Evolutionary conservation across 2,888 invertebrate genomes (phyloP).

Genomic region (Acholoe squamosa): DNA sequence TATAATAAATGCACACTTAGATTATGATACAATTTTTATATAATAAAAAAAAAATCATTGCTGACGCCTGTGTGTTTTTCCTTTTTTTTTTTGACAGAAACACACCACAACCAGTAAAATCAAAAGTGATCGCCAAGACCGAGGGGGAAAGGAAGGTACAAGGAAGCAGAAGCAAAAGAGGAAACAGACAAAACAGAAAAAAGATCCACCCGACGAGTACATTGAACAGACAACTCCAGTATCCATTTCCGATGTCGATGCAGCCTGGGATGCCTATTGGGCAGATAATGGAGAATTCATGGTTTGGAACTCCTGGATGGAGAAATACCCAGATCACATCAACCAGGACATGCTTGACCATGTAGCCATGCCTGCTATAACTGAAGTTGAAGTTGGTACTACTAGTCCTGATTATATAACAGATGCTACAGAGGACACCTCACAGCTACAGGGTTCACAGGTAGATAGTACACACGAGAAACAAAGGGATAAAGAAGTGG

Average conservation of each 20-base stretch:
- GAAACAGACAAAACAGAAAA: slow-evolving; percentile 18
- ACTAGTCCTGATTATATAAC: too few relatives aligned
- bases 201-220: not conserved
- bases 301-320: slow-evolving; percentile 79
- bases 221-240: too few relatives aligned
- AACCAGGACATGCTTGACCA: slow-evolving; percentile 50
- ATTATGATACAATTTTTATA: too few relatives aligned
- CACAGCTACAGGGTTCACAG: not conserved
- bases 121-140: not conserved
- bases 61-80: too few relatives aligned
- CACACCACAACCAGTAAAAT: not conserved
- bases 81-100: not conserved
- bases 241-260: slow-evolving; percentile 69
- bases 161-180: not conserved
- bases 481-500: too few relatives aligned
- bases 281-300: slow-evolving; percentile 78
- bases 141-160: not conserved
- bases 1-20: too few relatives aligned
- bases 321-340: slow-evolving; percentile 78
- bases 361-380: slow-evolving; percentile 55
- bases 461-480: too few relatives aligned
- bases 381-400: slow-evolving; percentile 8
- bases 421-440: not conserved
- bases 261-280: slow-evolving; percentile 78
- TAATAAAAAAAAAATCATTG: too few relatives aligned